Percentiles rank a stretch among this genome's conserved stretches.
These are phyloP conservation scores for Chanos chanos DNA, from an alignment of 2,797 vertebrate species.

Conservation along the genomic window DNA sequence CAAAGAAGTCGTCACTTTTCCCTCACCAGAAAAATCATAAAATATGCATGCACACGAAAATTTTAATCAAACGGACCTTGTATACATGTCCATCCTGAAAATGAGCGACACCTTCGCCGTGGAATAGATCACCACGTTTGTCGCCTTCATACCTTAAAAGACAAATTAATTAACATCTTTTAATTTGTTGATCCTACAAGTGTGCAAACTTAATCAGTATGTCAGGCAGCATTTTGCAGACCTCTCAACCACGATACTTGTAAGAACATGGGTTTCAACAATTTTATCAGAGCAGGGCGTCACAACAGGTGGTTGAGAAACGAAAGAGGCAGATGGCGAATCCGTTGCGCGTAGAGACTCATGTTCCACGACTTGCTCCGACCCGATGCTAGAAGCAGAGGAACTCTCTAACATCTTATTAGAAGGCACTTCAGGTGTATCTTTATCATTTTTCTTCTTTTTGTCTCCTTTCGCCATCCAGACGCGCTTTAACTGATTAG, in stretches of 20 bases:
- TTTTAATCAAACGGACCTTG: constrained; percentile 75
- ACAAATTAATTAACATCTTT: constrained; percentile 6
- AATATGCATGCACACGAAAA: too few relatives aligned
- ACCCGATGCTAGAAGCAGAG: not conserved
- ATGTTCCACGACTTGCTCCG: not conserved
- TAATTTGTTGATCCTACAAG: not conserved
- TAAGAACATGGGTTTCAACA: constrained; percentile 53
- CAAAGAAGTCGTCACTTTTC: too few relatives aligned
- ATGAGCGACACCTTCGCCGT: constrained; percentile 77
- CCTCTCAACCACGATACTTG: constrained; percentile 73
- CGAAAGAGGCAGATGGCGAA: not conserved
- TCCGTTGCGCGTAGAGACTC: not conserved
- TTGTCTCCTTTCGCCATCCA: constrained; percentile 26
- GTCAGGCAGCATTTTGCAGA: too few relatives aligned
- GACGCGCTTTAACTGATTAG: not conserved
- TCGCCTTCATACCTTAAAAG: constrained; percentile 81
- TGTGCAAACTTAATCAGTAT: constrained; percentile 5
- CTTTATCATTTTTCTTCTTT: not conserved
- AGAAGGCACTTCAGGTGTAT: not conserved
- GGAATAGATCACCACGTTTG: constrained; percentile 61
- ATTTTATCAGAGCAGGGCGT: not conserved
- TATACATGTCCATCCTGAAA: constrained; percentile 82
- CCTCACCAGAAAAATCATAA: too few relatives aligned
- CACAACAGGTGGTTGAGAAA: not conserved
- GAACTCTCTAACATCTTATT: not conserved